Evolutionary conservation across 2,797 vertebrate genomes (phyloP).

Genomic region (Etheostoma perlongum): DNA sequence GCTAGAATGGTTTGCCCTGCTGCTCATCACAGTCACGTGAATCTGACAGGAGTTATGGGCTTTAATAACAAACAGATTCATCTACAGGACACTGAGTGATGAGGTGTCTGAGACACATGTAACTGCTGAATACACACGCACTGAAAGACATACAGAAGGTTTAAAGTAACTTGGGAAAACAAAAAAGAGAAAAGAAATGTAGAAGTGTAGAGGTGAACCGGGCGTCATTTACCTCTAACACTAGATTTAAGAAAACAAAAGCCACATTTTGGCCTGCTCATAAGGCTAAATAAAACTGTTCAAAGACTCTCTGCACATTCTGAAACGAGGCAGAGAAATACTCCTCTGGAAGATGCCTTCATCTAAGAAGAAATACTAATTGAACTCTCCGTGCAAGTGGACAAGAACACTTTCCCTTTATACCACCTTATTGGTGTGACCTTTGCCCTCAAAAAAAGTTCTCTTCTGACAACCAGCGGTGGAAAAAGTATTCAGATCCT

Average conservation of each 20-base stretch:
- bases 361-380: not conserved
- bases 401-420: not conserved
- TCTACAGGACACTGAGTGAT: slow-evolving; percentile 1
- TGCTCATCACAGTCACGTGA: slow-evolving; percentile 8
- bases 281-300: not conserved
- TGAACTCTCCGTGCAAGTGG: not conserved
- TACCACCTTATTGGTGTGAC: not conserved
- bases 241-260: not conserved
- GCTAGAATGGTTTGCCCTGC: not conserved
- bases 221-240: not conserved
- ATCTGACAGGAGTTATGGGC: not conserved
- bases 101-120: not conserved
- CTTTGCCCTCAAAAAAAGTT: not conserved
- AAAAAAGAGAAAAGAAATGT: too few species aligned
- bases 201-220: not conserved
- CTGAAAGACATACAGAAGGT: not conserved
- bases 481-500: too few species aligned
- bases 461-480: not conserved
- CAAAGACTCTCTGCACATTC: not conserved
- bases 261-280: too few species aligned
- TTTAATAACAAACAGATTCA: not conserved
- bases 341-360: not conserved
- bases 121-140: not conserved
- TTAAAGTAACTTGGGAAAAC: not conserved
- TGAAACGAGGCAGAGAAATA: not conserved